These are phyloP conservation scores for Diphyllodes magnificus DNA, from an alignment of 2,113 vertebrate species.

Conservation along the genomic window DNA sequence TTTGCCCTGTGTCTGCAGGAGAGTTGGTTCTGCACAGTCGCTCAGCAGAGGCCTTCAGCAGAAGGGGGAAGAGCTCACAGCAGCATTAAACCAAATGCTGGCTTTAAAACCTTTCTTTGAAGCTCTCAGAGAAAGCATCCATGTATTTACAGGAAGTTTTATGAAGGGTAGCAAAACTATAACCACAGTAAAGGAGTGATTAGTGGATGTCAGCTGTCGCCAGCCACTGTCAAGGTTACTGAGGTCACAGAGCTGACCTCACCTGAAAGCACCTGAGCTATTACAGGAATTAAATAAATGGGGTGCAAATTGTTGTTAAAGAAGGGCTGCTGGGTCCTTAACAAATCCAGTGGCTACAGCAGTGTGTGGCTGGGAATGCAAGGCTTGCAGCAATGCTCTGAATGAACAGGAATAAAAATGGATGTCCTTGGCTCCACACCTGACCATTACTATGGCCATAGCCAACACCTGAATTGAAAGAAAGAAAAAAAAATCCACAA, in stretches of 20 bases:
- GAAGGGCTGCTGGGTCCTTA: not conserved
- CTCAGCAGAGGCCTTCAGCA: not conserved
- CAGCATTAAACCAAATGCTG: not conserved
- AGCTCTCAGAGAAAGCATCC: not conserved
- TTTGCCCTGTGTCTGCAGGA: not conserved
- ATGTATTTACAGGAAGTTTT: not conserved
- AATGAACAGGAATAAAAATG: not conserved
- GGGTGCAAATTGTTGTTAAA: not conserved
- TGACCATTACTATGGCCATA: not conserved
- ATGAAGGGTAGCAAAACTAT: not conserved
- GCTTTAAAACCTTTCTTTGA: not conserved
- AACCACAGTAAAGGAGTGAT: not conserved
- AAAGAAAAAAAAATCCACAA: not conserved
- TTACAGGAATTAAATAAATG: not conserved
- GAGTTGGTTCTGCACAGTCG: not conserved
- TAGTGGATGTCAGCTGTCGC: not conserved
- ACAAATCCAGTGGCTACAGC: not conserved
- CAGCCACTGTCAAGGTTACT: not conserved
- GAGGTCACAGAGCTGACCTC: not conserved
- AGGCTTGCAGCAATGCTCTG: not conserved
- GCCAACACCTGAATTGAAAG: not conserved
- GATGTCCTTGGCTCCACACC: not conserved
- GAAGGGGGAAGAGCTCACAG: fast-evolving
- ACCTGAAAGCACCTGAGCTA: not conserved
- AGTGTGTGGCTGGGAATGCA: not conserved